Evolutionary conservation across 2,113 vertebrate genomes (phyloP).

Genomic region (Bagarius yarrelli): DNA sequence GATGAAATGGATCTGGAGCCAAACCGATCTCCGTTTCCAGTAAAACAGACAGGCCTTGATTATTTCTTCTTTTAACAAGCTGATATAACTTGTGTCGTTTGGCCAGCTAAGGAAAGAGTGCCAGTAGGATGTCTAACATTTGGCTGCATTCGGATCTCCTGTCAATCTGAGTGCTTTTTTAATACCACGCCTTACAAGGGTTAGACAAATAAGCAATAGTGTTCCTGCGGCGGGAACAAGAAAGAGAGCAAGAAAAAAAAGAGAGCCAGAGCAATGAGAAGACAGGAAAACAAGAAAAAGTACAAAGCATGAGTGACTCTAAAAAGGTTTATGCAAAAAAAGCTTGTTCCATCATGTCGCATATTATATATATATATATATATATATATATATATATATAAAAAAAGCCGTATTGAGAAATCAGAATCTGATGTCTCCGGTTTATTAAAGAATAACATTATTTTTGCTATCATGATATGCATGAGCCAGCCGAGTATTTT

Average conservation of each 20-base stretch:
- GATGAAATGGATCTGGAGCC: conserved; percentile 39
- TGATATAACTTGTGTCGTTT: conserved; percentile 41
- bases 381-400: conserved; percentile 32
- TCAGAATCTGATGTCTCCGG: conserved; percentile 45
- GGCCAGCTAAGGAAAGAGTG: conserved; percentile 40
- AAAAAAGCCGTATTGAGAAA: conserved; percentile 17
- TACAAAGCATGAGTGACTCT: conserved; percentile 13
- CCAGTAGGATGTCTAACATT: conserved; percentile 52
- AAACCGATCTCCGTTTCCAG: conserved; percentile 49
- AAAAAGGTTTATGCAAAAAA: conserved; percentile 36
- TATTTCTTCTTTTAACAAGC: conserved; percentile 54
- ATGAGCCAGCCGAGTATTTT: conserved; percentile 39
- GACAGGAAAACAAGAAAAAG: conserved; percentile 35
- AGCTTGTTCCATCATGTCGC: conserved; percentile 26
- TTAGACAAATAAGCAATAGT: conserved; percentile 66
- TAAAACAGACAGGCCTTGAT: conserved; percentile 55
- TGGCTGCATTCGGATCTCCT: conserved; percentile 56
- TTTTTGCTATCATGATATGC: conserved; percentile 40
- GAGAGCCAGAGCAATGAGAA: conserved; percentile 28
- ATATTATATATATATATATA: too few species aligned
- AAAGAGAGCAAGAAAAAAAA: conserved; percentile 7
- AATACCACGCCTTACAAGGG: conserved; percentile 50
- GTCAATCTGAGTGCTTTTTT: conserved; percentile 61
- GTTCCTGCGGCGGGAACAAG: conserved; percentile 57
- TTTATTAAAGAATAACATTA: conserved; percentile 55